A percentile compares a stretch with the other conserved stretches of the same genome.
These are phyloP conservation scores for Microcebus lehilahytsara DNA, from an alignment of 2,113 vertebrate species.

Conservation along the genomic window DNA sequence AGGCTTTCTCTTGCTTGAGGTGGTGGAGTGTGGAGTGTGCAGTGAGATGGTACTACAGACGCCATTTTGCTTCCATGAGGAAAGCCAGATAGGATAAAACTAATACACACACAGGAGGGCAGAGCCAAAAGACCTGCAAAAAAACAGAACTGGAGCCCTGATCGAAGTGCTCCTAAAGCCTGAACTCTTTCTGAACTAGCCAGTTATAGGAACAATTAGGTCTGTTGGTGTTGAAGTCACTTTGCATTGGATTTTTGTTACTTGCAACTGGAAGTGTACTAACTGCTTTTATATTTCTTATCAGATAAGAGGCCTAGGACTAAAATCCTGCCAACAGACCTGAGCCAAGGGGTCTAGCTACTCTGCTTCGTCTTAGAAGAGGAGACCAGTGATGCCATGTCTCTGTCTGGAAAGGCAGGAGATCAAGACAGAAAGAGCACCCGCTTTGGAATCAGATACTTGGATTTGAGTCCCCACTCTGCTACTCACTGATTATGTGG, in stretches of 20 bases:
- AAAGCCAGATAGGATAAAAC: not conserved
- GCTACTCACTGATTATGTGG: not conserved
- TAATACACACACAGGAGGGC: not conserved
- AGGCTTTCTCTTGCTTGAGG: not conserved
- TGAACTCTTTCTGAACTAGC: not conserved
- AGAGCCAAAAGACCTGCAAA: not conserved
- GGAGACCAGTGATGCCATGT: not conserved
- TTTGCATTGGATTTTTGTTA: not conserved
- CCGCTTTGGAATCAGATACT: not conserved
- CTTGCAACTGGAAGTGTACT: not conserved
- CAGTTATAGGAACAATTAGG: not conserved
- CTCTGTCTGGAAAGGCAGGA: not conserved
- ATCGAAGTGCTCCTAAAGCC: not conserved
- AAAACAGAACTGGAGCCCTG: not conserved
- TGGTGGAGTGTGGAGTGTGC: not conserved
- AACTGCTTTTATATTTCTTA: not conserved
- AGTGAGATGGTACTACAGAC: not conserved
- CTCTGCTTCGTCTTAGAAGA: not conserved
- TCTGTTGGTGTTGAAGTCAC: not conserved
- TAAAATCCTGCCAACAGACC: not conserved
- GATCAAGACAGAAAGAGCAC: not conserved
- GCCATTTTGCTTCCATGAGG: not conserved
- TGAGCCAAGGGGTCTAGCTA: not conserved
- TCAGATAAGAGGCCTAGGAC: not conserved
- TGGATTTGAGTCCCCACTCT: not conserved